phyloP scores from a whole-genome alignment of 2,888 invertebrate species.

The Cheilosia pagana region DNA sequence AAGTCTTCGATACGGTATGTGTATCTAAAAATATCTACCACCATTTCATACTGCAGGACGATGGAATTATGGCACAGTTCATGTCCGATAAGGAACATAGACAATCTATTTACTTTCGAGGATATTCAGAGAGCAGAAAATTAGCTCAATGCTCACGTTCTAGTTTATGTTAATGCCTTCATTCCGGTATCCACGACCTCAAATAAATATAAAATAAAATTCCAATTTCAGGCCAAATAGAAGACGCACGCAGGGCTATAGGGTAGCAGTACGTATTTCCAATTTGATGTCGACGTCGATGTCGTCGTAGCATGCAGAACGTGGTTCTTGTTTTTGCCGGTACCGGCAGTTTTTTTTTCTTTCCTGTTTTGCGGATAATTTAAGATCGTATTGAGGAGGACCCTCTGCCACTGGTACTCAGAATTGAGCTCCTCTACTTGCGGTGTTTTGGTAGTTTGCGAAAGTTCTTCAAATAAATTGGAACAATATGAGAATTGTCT shows the following conservation, averaged over 20 bases:
- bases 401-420: slow-evolving; percentile 12
- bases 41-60: neutral
- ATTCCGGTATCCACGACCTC: slow-evolving; percentile 37
- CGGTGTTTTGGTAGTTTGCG: slow-evolving; percentile 7
- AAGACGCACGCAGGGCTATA: neutral
- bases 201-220: slow-evolving; percentile 47
- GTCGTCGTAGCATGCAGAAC: slow-evolving; percentile 2
- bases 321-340: neutral
- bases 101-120: slow-evolving; percentile 48
- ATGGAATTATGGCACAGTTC: slow-evolving; percentile 34
- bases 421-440: neutral
- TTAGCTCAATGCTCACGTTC: slow-evolving; percentile 71
- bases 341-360: slow-evolving; percentile 40
- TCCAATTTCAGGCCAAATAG: slow-evolving; percentile 8
- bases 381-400: slow-evolving; percentile 41
- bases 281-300: neutral
- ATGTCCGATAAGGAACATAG: slow-evolving; percentile 41
- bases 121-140: slow-evolving; percentile 57
- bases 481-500: slow-evolving; percentile 28
- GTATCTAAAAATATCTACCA: neutral
- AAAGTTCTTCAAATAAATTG: slow-evolving; percentile 49
- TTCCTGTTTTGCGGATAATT: slow-evolving; percentile 41
- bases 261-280: neutral
- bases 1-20: slow-evolving; percentile 6
- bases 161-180: slow-evolving; percentile 48